Conservation (phyloP, 2,113 vertebrate genomes). For the Cathartes aura region DNA sequence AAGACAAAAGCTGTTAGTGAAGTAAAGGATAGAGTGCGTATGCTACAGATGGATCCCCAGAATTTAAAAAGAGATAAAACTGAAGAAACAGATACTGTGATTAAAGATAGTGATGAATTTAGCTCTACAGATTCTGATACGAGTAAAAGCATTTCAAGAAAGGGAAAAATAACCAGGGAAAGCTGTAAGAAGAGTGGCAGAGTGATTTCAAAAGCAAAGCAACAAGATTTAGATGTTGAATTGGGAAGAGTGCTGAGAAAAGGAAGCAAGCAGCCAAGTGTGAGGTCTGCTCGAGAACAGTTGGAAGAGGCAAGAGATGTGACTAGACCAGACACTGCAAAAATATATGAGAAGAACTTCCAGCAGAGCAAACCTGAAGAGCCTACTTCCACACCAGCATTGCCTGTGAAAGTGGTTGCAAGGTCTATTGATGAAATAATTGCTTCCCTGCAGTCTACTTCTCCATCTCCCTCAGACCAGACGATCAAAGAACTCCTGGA, state of each 20-base stretch:
- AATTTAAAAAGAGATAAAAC: neutral
- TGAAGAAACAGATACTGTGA: neutral
- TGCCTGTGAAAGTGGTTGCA: conserved; percentile 22
- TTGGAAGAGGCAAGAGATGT: neutral
- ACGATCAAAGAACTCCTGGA: conserved; percentile 74
- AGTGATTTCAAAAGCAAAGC: neutral
- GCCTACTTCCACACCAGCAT: neutral
- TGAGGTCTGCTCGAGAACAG: conserved; percentile 60
- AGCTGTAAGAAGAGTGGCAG: neutral
- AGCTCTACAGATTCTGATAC: neutral
- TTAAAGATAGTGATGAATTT: neutral
- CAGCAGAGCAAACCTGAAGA: conserved; percentile 6
- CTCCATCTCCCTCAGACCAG: conserved; percentile 63
- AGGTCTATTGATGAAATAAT: conserved; percentile 77
- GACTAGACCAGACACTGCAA: neutral
- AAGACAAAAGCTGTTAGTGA: neutral
- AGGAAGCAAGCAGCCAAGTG: conserved; percentile 37
- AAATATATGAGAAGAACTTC: neutral
- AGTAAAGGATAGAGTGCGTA: neutral
- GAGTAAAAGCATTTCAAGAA: neutral
- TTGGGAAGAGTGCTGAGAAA: neutral
- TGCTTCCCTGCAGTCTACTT: conserved; percentile 72
- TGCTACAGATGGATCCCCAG: neutral
- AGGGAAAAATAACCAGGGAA: neutral
- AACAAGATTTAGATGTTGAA: neutral